These are phyloP conservation scores for Cryptoblepharus egeriae DNA, from an alignment of 2,797 vertebrate genomes.

Conservation along the genomic window DNA sequence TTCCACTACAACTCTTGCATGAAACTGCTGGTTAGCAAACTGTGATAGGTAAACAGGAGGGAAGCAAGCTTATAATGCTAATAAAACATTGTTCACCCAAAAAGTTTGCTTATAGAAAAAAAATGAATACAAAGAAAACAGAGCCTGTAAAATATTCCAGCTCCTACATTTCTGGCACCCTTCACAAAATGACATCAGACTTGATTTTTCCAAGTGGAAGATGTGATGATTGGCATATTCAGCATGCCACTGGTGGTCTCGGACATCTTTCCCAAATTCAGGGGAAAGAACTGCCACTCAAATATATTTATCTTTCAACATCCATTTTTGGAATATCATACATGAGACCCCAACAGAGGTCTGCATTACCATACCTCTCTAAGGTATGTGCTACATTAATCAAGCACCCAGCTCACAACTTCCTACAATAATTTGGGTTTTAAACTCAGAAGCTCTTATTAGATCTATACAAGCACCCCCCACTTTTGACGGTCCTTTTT, in stretches of 20 bases:
- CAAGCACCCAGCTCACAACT: too few species aligned
- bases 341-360: background rate
- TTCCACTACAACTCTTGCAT: slow-evolving; percentile 58
- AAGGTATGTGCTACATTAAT: too few species aligned
- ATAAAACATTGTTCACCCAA: slow-evolving; percentile 36
- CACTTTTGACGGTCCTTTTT: too few species aligned
- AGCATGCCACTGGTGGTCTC: slow-evolving; percentile 16
- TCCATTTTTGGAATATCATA: background rate
- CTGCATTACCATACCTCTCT: too few species aligned
- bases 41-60: slow-evolving; percentile 42
- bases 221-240: slow-evolving; percentile 33
- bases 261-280: slow-evolving; percentile 43
- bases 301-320: slow-evolving; percentile 5
- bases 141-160: slow-evolving; percentile 39
- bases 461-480: too few species aligned
- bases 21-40: slow-evolving; percentile 56
- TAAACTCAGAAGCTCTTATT: too few species aligned
- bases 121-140: slow-evolving; percentile 32
- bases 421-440: too few species aligned
- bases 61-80: slow-evolving; percentile 28
- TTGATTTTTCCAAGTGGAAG: slow-evolving; percentile 1
- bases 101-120: slow-evolving; percentile 31
- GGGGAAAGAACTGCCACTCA: background rate
- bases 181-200: slow-evolving; percentile 23
- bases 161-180: slow-evolving; percentile 11